These are phyloP conservation scores for Cheilosia vernalis DNA, from an alignment of 2,888 invertebrate species.

Conservation along the genomic window DNA sequence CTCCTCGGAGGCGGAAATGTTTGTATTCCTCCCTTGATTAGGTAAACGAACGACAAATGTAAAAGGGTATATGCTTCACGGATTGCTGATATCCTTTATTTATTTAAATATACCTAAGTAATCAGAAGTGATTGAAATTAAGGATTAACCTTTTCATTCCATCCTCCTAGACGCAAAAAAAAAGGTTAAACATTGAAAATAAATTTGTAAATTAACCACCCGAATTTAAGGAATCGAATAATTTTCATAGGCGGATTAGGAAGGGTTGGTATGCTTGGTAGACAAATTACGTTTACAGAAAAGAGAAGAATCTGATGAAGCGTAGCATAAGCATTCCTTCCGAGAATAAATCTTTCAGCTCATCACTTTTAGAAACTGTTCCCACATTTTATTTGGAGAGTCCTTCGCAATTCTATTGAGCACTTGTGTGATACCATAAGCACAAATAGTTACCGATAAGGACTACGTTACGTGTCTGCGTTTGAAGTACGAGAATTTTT, in stretches of 20 bases:
- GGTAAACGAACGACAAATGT: background rate
- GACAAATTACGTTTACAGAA: slow-evolving; percentile 7
- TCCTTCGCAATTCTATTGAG: no score
- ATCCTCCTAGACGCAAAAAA: slow-evolving; percentile 6
- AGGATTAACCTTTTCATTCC: slow-evolving; percentile 52
- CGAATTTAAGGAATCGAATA: slow-evolving; percentile 24
- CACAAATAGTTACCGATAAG: no score
- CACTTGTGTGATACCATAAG: no score
- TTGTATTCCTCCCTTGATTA: no score
- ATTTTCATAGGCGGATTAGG: background rate
- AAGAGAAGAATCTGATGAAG: background rate
- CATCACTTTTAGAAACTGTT: background rate
- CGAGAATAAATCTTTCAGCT: background rate
- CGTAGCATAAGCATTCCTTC: background rate
- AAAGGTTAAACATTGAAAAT: slow-evolving; percentile 44
- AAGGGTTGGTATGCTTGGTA: background rate
- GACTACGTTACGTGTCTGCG: no score
- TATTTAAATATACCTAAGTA: slow-evolving; percentile 63
- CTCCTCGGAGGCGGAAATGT: no score
- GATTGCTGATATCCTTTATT: slow-evolving; percentile 45
- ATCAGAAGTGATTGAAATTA: slow-evolving; percentile 66
- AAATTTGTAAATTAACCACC: slow-evolving; percentile 46
- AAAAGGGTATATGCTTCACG: slow-evolving; percentile 17
- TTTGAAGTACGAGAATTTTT: no score
- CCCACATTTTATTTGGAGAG: background rate